Evolutionary conservation across 2,797 vertebrate genomes (phyloP).

Genomic region (Tadarida brasiliensis): DNA sequence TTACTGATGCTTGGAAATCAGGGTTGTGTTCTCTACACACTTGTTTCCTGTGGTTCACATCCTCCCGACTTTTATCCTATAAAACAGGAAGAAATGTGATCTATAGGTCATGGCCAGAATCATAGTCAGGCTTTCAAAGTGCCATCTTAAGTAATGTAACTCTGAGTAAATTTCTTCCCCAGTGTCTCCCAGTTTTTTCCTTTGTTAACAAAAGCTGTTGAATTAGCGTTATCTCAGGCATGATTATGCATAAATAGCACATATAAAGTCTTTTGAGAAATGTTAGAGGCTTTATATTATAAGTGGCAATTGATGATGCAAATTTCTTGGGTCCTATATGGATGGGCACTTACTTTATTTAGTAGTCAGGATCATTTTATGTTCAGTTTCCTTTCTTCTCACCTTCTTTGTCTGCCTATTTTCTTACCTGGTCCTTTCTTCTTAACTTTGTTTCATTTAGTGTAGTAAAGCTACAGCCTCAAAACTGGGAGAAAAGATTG

Average conservation of each 20-base stretch:
- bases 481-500: neutral
- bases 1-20: neutral
- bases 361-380: neutral
- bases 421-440: neutral
- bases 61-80: neutral
- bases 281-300: neutral
- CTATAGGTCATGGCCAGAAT: neutral
- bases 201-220: conserved; percentile 21
- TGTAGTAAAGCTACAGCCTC: neutral
- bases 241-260: neutral
- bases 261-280: conserved; percentile 35
- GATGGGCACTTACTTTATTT: neutral
- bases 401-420: neutral
- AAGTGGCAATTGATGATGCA: neutral
- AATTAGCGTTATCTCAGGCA: neutral
- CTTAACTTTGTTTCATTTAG: neutral
- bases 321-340: neutral
- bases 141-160: neutral
- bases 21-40: neutral
- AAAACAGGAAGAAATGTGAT: neutral
- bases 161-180: neutral
- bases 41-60: neutral
- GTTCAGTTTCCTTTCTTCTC: neutral
- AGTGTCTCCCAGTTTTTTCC: neutral
- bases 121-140: neutral